Evolutionary conservation across 2,113 vertebrate genomes (phyloP).

Genomic region (Alethe castanea): DNA sequence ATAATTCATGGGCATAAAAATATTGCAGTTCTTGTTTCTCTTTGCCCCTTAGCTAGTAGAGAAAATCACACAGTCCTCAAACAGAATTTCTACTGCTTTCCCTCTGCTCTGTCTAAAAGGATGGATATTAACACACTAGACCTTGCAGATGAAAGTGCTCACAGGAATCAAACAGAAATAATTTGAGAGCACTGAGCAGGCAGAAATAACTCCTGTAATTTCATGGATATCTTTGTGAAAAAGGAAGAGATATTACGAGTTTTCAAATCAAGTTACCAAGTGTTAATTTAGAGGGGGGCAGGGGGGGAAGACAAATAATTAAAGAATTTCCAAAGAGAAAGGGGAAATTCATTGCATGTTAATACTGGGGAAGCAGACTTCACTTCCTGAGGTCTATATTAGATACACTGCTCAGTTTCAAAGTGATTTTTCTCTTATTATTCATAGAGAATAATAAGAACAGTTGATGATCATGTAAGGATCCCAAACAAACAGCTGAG

Average conservation of each 20-base stretch:
- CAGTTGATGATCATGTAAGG: background rate
- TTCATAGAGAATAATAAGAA: background rate
- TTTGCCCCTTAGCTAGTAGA: background rate
- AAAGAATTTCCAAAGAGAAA: background rate
- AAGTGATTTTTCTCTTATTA: background rate
- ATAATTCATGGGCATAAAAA: background rate
- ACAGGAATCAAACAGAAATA: background rate
- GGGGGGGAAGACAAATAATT: fast-evolving
- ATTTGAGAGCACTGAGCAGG: background rate
- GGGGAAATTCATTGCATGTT: background rate
- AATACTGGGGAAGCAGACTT: background rate
- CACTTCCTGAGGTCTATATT: background rate
- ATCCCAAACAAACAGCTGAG: background rate
- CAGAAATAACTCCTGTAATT: background rate
- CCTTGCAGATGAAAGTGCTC: background rate
- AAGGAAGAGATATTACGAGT: background rate
- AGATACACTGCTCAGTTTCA: background rate
- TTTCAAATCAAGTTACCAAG: background rate
- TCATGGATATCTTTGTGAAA: background rate
- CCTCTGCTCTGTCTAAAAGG: background rate
- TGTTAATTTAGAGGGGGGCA: fast-evolving
- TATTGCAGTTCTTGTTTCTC: background rate
- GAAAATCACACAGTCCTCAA: background rate
- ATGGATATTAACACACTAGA: background rate
- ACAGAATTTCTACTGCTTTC: background rate